Base-by-base conservation (phyloP, 35 echinoderm and acorn worm genomes). In the Chiridota heheva region DNA sequence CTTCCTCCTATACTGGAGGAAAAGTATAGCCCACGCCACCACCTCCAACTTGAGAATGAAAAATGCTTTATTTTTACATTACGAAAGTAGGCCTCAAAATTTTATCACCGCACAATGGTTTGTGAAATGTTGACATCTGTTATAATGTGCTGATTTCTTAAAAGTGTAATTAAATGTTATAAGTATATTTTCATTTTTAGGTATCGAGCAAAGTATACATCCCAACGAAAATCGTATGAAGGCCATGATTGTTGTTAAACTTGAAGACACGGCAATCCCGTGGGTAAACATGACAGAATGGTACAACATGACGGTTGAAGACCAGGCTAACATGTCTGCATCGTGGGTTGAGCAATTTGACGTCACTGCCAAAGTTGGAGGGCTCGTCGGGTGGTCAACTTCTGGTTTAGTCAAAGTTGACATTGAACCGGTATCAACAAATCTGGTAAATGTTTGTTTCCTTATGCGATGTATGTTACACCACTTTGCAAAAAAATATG, bases 201-300 rank as follows among this genome's bases (percentile, higher is more conserved):
- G 84, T 60, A 17, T 35, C 15, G 67, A 55, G 17, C 44, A 55
- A 0, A 44, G 25, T 22, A 53, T 8, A 8, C 30, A 71, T 1
- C 29, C 42, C 18, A 39, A 44, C 2, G 85, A 84, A 45, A 89
- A 94, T 57, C 47, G 62, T 25, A 88, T 94, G 63, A 44, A 88
- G 16, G 86, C 78, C 10, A 78, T 88, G 51, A 67, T 94, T 2
- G 91, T 94, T 6, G 91, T 94, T 7, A 88, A 94, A 36, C 45
- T 94, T 5, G 85, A 88, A 63, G 79, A 83, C 7, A 48, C 61
- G 6, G 91, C 71, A 13, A n/a, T 94, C 1, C 85, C 91, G 41
- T 80, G 84, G 36, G 61, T 88, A 33, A 89, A 94, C 73, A 30
- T 77, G 40, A 89, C 91, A 20, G 61, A 77, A 40, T 72, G 69